These are phyloP conservation scores for Tupiocoris notatus DNA, from an alignment of 2,888 invertebrate species.

Conservation along the genomic window DNA sequence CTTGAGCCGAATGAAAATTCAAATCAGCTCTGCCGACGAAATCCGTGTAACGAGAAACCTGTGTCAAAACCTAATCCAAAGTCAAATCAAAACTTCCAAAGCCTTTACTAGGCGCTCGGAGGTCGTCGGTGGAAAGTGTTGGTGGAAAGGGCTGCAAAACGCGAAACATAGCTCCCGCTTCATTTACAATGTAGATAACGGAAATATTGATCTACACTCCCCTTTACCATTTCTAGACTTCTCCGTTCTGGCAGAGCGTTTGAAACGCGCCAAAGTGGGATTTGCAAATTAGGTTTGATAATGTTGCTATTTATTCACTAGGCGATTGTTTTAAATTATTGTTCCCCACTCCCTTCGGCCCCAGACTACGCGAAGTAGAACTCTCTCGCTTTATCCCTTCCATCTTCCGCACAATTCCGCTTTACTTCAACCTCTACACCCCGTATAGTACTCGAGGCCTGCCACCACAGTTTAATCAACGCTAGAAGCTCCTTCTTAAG, in stretches of 20 bases:
- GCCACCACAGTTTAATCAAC: conserved; percentile 36
- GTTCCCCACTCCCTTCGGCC: neutral
- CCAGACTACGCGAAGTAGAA: neutral
- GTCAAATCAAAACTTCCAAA: conserved; percentile 12
- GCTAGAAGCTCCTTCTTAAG: conserved; percentile 38
- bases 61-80: conserved; percentile 29
- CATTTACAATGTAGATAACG: conserved; percentile 35
- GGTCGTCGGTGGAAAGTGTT: neutral
- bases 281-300: conserved; percentile 44
- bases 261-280: conserved; percentile 34
- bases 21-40: neutral
- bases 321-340: conserved; percentile 42
- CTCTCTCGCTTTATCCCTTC: conserved; percentile 4
- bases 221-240: neutral
- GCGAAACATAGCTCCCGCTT: conserved; percentile 28
- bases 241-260: too few species aligned
- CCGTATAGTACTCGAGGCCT: neutral
- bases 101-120: too few species aligned
- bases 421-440: neutral
- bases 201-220: conserved; percentile 30
- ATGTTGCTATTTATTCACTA: conserved; percentile 43
- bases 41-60: conserved; percentile 12
- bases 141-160: conserved; percentile 13
- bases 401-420: neutral
- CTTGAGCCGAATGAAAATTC: conserved; percentile 25